Evolutionary conservation across 2,797 vertebrate genomes (phyloP).

Genomic region (Propithecus deckenii): DNA sequence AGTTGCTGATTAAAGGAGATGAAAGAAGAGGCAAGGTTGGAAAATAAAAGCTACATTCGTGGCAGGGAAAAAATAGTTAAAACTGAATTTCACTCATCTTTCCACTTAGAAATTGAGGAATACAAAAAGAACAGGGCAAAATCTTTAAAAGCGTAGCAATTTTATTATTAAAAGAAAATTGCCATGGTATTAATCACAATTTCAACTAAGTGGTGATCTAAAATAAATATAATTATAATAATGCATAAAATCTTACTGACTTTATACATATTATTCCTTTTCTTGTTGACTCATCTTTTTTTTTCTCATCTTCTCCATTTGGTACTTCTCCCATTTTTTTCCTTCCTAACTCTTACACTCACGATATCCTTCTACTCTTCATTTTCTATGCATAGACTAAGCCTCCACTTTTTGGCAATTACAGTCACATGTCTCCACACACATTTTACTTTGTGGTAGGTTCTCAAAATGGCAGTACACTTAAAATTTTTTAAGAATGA

Average conservation of each 20-base stretch:
- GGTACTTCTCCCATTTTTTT: background rate
- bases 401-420: background rate
- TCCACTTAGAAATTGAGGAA: background rate
- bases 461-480: background rate
- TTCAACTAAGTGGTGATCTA: background rate
- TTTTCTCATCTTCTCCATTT: background rate
- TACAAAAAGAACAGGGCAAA: background rate
- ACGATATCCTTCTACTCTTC: background rate
- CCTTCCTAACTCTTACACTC: background rate
- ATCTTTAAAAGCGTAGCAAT: background rate
- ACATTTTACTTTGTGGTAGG: background rate
- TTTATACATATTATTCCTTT: background rate
- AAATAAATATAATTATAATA: background rate
- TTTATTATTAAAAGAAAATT: slow-evolving; percentile 31
- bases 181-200: background rate
- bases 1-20: background rate
- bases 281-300: background rate
- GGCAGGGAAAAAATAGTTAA: background rate
- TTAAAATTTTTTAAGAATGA: background rate
- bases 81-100: background rate
- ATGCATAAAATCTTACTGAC: background rate
- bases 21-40: background rate
- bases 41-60: background rate
- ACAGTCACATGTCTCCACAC: background rate
- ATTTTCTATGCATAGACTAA: background rate